Percentiles rank a stretch among this genome's conserved stretches.
Evolutionary conservation across 2,888 invertebrate species (phyloP).

Genomic region (Gasteruption jaculator): DNA sequence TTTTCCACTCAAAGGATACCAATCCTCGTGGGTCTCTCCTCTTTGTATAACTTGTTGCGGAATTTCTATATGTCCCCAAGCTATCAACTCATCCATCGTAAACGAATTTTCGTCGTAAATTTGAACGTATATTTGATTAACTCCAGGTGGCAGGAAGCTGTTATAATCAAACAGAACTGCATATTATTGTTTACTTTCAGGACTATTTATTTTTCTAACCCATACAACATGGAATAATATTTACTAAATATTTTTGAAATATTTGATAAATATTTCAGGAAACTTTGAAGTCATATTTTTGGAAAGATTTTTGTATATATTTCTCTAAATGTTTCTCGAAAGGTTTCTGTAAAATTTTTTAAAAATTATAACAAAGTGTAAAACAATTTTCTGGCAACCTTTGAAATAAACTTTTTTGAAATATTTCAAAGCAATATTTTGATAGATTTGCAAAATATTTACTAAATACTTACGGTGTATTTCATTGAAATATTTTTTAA

Average conservation of each 20-base stretch:
- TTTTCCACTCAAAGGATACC: slow-evolving; percentile 90
- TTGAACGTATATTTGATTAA: slow-evolving; percentile 85
- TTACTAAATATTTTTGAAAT: neutral
- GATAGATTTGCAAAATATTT: too few species aligned
- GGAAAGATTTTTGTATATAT: neutral
- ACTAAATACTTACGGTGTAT: too few species aligned
- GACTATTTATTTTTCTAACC: too few species aligned
- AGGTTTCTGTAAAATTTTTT: too few species aligned
- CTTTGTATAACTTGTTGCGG: slow-evolving; percentile 69
- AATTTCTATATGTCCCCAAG: slow-evolving; percentile 88
- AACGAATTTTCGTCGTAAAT: slow-evolving; percentile 97
- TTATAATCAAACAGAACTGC: slow-evolving; percentile 23
- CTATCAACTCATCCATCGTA: slow-evolving; percentile 92
- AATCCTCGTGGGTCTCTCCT: slow-evolving; percentile 91
- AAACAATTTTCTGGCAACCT: too few species aligned
- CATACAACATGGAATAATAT: slow-evolving; percentile 10
- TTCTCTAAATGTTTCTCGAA: too few species aligned
- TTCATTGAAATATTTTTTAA: too few species aligned
- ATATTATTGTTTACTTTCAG: too few species aligned
- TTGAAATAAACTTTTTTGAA: too few species aligned
- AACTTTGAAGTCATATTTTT: neutral
- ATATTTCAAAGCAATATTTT: too few species aligned
- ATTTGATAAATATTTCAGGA: neutral
- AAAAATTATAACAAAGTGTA: too few species aligned
- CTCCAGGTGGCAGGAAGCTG: slow-evolving; percentile 83